phyloP scores from a whole-genome alignment of 2,797 vertebrate genomes.

The Muscicapa striata region DNA sequence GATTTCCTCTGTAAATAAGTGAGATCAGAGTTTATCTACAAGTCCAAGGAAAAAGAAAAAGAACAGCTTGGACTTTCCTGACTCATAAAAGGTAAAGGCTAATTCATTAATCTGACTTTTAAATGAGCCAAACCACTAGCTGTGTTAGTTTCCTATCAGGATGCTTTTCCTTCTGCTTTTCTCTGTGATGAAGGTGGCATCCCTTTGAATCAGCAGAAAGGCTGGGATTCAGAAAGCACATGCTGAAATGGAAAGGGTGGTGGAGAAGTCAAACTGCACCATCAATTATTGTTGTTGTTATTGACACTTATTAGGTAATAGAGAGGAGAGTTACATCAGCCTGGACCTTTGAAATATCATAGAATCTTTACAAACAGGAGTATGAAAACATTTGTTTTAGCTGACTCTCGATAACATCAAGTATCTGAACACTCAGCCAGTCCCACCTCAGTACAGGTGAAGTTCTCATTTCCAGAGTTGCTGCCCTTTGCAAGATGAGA shows the following conservation, averaged over 20 bases:
- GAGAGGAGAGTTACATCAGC: not conserved
- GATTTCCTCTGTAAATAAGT: not conserved
- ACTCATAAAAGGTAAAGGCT: constrained; percentile 1
- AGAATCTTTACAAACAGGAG: not conserved
- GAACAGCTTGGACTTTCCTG: not conserved
- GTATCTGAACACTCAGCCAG: not conserved
- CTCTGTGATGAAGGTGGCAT: not conserved
- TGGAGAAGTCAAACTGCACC: not conserved
- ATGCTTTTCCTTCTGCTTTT: not conserved
- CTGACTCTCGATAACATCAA: not conserved
- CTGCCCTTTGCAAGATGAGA: not conserved
- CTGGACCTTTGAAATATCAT: not conserved
- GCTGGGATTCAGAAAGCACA: not conserved
- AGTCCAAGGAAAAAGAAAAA: not conserved
- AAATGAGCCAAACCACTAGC: not conserved
- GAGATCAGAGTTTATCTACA: constrained; percentile 2
- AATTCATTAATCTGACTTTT: not conserved
- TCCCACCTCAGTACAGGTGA: not conserved
- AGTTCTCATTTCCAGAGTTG: not conserved
- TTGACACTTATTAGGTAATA: not conserved
- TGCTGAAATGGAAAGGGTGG: not conserved
- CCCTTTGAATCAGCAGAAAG: not conserved
- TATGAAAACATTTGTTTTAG: not conserved
- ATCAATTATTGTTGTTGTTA: not conserved
- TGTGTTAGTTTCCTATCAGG: not conserved